Evolutionary conservation across 2,797 vertebrate genomes (phyloP).

Genomic region (Neosalanx taihuensis): DNA sequence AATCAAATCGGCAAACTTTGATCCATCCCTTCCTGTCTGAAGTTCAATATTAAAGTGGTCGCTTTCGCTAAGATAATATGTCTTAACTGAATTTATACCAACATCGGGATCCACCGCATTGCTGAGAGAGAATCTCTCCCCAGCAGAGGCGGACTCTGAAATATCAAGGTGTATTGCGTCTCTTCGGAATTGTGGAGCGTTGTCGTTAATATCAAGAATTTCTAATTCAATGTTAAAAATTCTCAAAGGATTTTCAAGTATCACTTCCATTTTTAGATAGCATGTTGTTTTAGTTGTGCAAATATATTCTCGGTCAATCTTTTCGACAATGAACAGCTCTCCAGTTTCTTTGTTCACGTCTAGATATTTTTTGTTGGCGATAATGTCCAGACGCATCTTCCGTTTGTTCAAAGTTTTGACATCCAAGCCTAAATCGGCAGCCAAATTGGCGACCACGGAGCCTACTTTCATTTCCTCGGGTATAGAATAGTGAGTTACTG

Average conservation of each 20-base stretch:
- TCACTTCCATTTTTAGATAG: constrained; percentile 21
- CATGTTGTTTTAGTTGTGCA: no score
- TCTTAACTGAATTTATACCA: constrained; percentile 59
- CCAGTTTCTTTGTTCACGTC: constrained; percentile 30
- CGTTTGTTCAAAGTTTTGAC: constrained; percentile 7
- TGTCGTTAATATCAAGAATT: constrained; percentile 72
- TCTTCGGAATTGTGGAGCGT: constrained; percentile 58
- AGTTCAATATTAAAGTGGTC: constrained; percentile 51
- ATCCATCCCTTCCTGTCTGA: constrained; percentile 40
- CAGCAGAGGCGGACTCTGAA: constrained; percentile 54
- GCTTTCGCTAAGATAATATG: constrained; percentile 56
- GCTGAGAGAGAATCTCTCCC: constrained; percentile 41
- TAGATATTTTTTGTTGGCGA: constrained; percentile 15
- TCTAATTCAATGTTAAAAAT: constrained; percentile 44
- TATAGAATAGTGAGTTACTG: constrained; percentile 27
- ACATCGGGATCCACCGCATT: constrained; percentile 48
- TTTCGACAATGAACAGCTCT: constrained; percentile 18
- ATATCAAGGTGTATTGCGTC: constrained; percentile 63
- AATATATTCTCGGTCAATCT: constrained; percentile 25
- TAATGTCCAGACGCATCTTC: constrained; percentile 15
- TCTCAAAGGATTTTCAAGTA: constrained; percentile 33
- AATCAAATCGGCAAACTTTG: constrained; percentile 45
- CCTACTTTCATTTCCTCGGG: constrained; percentile 29
- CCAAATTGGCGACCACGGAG: constrained; percentile 23
- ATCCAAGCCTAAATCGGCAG: constrained; percentile 21